Evolutionary conservation across 2,888 invertebrate genomes (phyloP).

Genomic region (Drosophila mulleri): DNA sequence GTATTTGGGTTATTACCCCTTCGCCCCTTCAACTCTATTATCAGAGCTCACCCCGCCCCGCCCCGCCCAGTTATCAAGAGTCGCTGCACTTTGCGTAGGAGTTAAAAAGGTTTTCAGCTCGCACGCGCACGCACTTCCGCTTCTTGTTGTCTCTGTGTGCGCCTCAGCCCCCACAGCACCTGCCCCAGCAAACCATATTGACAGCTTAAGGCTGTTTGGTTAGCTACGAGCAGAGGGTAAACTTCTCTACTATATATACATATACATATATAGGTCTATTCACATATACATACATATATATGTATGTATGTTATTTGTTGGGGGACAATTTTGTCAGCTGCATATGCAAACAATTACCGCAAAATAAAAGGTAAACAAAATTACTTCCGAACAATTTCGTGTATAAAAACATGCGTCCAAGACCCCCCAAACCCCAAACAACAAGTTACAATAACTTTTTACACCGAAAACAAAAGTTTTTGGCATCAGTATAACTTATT

Average conservation of each 20-base stretch:
- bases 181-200: conserved; percentile 8
- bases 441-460: conserved; percentile 51
- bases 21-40: neutral
- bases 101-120: conserved; percentile 64
- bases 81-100: conserved; percentile 52
- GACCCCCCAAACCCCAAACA: neutral
- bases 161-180: neutral
- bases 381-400: conserved; percentile 76
- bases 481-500: conserved; percentile 4
- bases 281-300: neutral
- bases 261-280: neutral
- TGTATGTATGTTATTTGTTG: conserved; percentile 57
- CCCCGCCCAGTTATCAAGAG: conserved; percentile 7
- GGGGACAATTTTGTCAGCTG: conserved; percentile 70
- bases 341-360: conserved; percentile 78
- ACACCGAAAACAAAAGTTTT: conserved; percentile 11
- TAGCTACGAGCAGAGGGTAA: conserved; percentile 26
- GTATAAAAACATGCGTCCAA: conserved; percentile 56
- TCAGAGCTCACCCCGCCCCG: neutral
- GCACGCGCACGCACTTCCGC: conserved; percentile 71
- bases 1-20: conserved; percentile 11
- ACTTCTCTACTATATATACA: neutral
- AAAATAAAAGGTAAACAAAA: conserved; percentile 80
- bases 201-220: conserved; percentile 60
- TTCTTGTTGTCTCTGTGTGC: conserved; percentile 60